Evolutionary conservation across 92 coral and sea anemone genomes (phyloP), one percentile per base, ranked within the genome.

Genomic region (Porites cylindrica): DNA sequence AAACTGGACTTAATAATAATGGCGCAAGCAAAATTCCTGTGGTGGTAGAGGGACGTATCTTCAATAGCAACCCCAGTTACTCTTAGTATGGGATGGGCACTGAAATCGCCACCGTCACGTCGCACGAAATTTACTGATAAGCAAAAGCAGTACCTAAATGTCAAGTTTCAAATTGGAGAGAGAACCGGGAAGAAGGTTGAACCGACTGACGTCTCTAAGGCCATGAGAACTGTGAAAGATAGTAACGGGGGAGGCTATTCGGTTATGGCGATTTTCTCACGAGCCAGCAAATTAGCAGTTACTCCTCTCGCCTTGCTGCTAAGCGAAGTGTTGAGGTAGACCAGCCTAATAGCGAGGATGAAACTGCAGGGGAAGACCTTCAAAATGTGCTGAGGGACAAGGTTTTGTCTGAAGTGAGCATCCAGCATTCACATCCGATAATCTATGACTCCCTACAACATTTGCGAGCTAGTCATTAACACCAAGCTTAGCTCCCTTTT

Each of bases 111-210:
- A 24, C 84, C 14, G 72, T 80, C 93, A 29, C 85, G 76, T 66
- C 87, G 81, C 90, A 79, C 81, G 64, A 90, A 77, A 32, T 77
- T 89, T 80, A 76, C 89, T 60, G 92, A 86, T 58, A 90, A 86
- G 23, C 93, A 90, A 79, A 85, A 85, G 78, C 82, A 68, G 79
- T 80, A 85, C 83, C 82, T 85, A 18, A 72, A 85, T 82, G 87
- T 90, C 47, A 90, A 90, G 86, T 90, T 90, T 63, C 86, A 72
- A 72, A 63, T 84, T 43, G 88, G 92, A 76, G 85, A 89, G 85
- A 76, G 54, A 70, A 89, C 92, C 26, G 88, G 89, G 50, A 89
- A 54, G 60, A 89, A 89, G 73, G 87, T 74, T 66, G 77, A 70
- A 14, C 89, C 88, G 62, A 58, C 66, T 13, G 92, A 76, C 20